Conservation (phyloP, 2,113 vertebrate species). For the Hippocampus mohnikei region DNA sequence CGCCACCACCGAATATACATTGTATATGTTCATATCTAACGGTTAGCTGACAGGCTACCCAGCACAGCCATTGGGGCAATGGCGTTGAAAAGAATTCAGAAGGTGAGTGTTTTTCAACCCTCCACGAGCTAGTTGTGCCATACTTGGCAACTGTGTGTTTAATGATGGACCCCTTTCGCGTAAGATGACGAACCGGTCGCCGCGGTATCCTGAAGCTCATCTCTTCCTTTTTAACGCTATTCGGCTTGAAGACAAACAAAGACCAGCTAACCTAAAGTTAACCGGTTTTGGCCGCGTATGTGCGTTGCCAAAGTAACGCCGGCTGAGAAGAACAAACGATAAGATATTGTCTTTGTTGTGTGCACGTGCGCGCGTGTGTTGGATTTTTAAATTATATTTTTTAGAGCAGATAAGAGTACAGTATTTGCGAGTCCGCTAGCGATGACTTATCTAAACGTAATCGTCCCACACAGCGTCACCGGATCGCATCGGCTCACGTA, state of each 20-base stretch:
- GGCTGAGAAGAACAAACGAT: not conserved
- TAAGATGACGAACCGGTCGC: not conserved
- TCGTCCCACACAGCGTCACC: not conserved
- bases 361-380: too few relatives aligned
- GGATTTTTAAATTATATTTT: not conserved
- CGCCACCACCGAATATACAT: slow-evolving; percentile 48
- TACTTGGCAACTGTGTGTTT: fast-evolving
- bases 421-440: not conserved
- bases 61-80: slow-evolving; percentile 71
- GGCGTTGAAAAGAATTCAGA: slow-evolving; percentile 83
- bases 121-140: not conserved
- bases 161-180: not conserved
- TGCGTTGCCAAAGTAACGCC: slow-evolving; percentile 50
- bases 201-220: slow-evolving; percentile 9
- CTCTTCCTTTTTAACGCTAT: slow-evolving; percentile 16
- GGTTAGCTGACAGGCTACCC: slow-evolving; percentile 65
- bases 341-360: not conserved
- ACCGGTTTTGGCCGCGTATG: slow-evolving; percentile 48
- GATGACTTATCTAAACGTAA: not conserved
- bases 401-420: not conserved
- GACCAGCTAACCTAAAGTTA: slow-evolving; percentile 47
- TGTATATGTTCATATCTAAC: slow-evolving; percentile 62
- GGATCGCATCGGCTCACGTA: not conserved
- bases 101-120: slow-evolving; percentile 70
- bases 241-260: slow-evolving; percentile 63